A percentile compares a stretch with the other conserved stretches of the same genome.
These are phyloP conservation scores for Eledone cirrhosa DNA, from an alignment of 2,888 invertebrate species.

Conservation along the genomic window DNA sequence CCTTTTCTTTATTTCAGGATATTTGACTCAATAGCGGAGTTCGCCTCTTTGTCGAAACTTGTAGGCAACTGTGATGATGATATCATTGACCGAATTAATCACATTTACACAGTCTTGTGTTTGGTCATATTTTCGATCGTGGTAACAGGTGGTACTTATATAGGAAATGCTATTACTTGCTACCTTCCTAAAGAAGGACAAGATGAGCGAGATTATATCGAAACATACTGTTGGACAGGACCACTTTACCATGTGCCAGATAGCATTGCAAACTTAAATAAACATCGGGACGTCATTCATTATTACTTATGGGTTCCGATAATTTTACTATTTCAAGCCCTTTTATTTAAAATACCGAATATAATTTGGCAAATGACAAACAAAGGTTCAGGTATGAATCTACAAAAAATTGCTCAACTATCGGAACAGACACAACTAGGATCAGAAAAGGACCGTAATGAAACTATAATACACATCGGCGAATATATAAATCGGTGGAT, in stretches of 20 bases:
- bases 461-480: conserved; percentile 53
- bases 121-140: conserved; percentile 33
- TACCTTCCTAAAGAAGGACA: conserved; percentile 51
- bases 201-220: not conserved
- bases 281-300: not conserved
- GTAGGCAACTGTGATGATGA: conserved; percentile 34
- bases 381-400: conserved; percentile 53
- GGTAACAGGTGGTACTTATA: conserved; percentile 41
- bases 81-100: conserved; percentile 35
- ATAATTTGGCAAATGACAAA: conserved; percentile 57
- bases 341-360: conserved; percentile 59
- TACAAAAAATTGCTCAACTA: conserved; percentile 50
- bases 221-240: conserved; percentile 3
- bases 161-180: conserved; percentile 54
- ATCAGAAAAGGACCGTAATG: conserved; percentile 52
- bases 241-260: not conserved
- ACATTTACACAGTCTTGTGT: conserved; percentile 33
- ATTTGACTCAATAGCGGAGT: not conserved
- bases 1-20: conserved; percentile 2
- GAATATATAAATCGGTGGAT: conserved; percentile 58
- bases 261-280: too few relatives aligned
- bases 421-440: conserved; percentile 57
- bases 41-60: conserved; percentile 24
- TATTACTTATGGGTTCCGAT: conserved; percentile 62
- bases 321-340: conserved; percentile 55